Conservation (phyloP, 1,140 invertebrate genomes). For the Eriocheir sinensis region DNA sequence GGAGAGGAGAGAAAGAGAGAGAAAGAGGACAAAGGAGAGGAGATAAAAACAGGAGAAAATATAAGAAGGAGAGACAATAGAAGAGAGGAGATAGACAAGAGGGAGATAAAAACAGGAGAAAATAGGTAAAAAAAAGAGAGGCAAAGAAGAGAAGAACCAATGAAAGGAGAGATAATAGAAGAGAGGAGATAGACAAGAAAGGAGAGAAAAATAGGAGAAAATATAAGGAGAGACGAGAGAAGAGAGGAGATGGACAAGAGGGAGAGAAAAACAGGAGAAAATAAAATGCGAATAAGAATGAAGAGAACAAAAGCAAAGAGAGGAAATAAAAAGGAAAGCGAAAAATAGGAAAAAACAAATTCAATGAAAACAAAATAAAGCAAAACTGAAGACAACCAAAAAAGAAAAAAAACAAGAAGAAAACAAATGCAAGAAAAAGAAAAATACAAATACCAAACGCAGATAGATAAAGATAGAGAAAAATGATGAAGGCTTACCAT, state of each 20-base stretch:
- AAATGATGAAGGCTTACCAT: no score
- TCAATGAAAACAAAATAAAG: no score
- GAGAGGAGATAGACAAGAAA: not conserved
- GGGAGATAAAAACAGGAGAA: not conserved
- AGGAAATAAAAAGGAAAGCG: not conserved
- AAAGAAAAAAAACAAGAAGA: not conserved
- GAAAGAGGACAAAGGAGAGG: not conserved
- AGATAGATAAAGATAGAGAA: not conserved
- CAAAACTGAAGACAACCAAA: not conserved
- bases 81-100: not conserved
- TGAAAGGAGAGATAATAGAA: not conserved
- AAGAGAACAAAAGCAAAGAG: no score
- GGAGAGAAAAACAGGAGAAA: no score
- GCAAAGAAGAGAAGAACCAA: no score
- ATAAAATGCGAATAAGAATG: no score
- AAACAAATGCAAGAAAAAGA: no score
- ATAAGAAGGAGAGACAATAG: not conserved
- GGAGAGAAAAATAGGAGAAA: no score
- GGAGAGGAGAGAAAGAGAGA: not conserved
- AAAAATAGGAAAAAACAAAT: no score
- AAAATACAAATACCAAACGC: no score
- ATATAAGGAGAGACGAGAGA: no score
- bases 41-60: not conserved
- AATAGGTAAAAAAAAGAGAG: not conserved
- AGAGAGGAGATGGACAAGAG: no score